Base-by-base conservation (phyloP, 2,888 invertebrate genomes). In the Quadroppia sp. region DNA sequence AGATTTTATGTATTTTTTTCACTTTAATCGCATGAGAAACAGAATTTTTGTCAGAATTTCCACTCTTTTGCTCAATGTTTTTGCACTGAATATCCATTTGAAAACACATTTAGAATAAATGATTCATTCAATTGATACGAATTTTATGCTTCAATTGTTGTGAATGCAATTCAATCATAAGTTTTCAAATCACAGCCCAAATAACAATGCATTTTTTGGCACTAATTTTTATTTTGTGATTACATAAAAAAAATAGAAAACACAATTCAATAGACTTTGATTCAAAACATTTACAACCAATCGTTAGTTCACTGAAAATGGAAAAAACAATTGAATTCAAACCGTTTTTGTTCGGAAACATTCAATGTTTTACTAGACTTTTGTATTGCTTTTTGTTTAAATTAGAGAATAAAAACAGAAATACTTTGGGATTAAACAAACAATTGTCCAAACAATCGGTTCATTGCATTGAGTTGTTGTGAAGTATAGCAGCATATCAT, bases 391-490 rank as follows among this genome's bases (percentile, higher is more conserved):
- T 59, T 59, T 59, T 28, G 28, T 28, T 42, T 42, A 42, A 69
- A 69, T 69, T 69, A 42, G 42, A 13, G 20, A 69, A 36, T 36
- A 67, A 36, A 67, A n/a, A n/a, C n/a, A n/a, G 25, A 40, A 67
- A 36, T 25, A 6, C 6, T 53, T 53, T n/a, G 9, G 23, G 53
- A 53, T 53, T 59, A 59, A 28, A 7, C 4, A 30, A 59, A 28
- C 28, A 28, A 59, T 59, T 59, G 28, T 28, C 15, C 28, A 59
- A 30, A 59, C 25, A 2, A 25, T 50, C 20, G 23, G 3, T 20
- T 50, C n/a, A 20, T 50, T 50, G n/a, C 50, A 50, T 50, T 50
- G 45, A 15, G 13, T 59, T 20, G 13, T 61, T 61, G 36, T 67
- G 13, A 36, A n/a, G 36, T 67, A 40, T 67, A 13, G 42, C 42